These are phyloP conservation scores for Cryptocephalus primarius DNA, from an alignment of 2,888 invertebrate species.

Conservation along the genomic window DNA sequence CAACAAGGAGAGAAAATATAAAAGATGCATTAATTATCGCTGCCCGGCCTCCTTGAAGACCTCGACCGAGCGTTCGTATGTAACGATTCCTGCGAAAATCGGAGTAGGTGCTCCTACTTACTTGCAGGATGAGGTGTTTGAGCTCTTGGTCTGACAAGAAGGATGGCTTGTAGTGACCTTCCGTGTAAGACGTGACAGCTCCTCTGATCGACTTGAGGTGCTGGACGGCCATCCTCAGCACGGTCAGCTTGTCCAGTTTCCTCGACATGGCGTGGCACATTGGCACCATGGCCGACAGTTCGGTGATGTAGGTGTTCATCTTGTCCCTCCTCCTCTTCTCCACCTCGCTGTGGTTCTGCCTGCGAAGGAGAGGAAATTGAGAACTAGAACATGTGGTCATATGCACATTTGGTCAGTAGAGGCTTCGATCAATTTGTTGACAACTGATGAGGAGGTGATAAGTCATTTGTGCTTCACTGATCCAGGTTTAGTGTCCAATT, in stretches of 20 bases:
- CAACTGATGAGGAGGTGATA: too few species aligned
- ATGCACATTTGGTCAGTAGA: neutral
- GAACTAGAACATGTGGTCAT: neutral
- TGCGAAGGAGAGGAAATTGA: constrained; percentile 29
- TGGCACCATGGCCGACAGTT: constrained; percentile 81
- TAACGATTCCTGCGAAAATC: too few species aligned
- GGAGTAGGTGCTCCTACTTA: constrained; percentile 27
- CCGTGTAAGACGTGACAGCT: constrained; percentile 61
- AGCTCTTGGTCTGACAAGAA: constrained; percentile 80
- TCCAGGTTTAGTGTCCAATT: too few species aligned
- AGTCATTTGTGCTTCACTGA: too few species aligned
- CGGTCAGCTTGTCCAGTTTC: constrained; percentile 87
- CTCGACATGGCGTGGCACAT: constrained; percentile 90
- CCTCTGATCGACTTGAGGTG: constrained; percentile 72
- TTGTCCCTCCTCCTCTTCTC: constrained; percentile 90
- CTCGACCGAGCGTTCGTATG: too few species aligned
- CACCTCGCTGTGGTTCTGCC: constrained; percentile 94
- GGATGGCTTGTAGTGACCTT: constrained; percentile 66
- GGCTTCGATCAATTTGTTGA: neutral
- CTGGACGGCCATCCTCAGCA: constrained; percentile 85
- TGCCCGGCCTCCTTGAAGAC: too few species aligned
- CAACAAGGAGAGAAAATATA: constrained; percentile 15
- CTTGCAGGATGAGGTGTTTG: constrained; percentile 72
- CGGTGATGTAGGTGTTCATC: constrained; percentile 92
- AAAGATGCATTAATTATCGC: too few species aligned